Percentiles rank a stretch among this genome's conserved stretches.
phyloP scores from a whole-genome alignment of 1,140 invertebrate species.

The Rhyzopertha dominica region DNA sequence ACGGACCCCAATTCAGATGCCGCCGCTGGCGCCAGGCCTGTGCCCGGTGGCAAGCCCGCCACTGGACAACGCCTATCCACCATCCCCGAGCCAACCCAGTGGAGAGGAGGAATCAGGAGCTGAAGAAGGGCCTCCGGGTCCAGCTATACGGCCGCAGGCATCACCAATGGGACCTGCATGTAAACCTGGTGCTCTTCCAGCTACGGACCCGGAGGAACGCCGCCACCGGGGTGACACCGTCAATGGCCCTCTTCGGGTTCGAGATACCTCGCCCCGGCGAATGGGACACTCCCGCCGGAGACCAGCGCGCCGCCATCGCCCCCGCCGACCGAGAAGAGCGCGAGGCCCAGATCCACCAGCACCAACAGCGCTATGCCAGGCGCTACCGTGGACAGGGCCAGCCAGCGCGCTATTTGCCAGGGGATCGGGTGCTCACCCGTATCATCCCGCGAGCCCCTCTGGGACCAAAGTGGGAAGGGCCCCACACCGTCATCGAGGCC shows the following conservation, averaged over 20 bases:
- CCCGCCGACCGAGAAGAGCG: too few relatives aligned
- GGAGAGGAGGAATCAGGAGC: conserved; percentile 11
- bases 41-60: not conserved
- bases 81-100: conserved; percentile 8
- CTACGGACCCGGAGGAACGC: conserved; percentile 6
- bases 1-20: conserved; percentile 13
- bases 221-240: conserved; percentile 6
- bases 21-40: not conserved
- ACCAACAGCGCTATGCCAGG: too few relatives aligned
- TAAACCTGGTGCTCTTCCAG: conserved; percentile 5
- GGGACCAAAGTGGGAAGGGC: too few relatives aligned
- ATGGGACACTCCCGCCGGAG: too few relatives aligned
- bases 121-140: conserved; percentile 8
- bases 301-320: too few relatives aligned
- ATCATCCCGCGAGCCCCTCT: too few relatives aligned
- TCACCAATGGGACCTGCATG: not conserved
- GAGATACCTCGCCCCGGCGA: conserved; percentile 3
- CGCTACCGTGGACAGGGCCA: too few relatives aligned
- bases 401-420: too few relatives aligned
- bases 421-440: too few relatives aligned
- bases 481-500: too few relatives aligned
- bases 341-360: too few relatives aligned
- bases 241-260: not conserved
- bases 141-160: not conserved
- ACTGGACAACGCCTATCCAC: conserved; percentile 3